These are phyloP conservation scores for Microctenopoma steveboyesi DNA, from an alignment of 2,797 vertebrate genomes.

Conservation along the genomic window DNA sequence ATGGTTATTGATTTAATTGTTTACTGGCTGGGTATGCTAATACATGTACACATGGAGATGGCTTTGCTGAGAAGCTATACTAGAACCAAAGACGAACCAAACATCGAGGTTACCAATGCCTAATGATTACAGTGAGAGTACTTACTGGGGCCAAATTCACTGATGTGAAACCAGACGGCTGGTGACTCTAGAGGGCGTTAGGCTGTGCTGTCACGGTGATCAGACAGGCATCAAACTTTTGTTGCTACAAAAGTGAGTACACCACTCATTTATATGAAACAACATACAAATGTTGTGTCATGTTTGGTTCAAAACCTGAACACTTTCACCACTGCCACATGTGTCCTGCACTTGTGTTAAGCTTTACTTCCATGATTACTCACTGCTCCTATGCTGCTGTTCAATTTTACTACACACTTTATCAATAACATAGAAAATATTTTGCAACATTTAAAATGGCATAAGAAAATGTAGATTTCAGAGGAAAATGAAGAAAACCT, in stretches of 20 bases:
- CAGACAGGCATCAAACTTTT: slow-evolving; percentile 5
- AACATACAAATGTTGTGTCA: neutral
- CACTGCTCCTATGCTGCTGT: neutral
- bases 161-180: slow-evolving; percentile 1
- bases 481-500: slow-evolving; percentile 16
- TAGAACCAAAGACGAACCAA: neutral
- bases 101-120: neutral
- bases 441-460: neutral
- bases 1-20: neutral
- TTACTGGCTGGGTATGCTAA: too few relatives aligned
- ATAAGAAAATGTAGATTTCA: slow-evolving; percentile 13
- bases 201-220: slow-evolving; percentile 8
- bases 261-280: neutral
- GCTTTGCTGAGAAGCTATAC: neutral
- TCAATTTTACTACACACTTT: neutral
- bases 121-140: neutral
- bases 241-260: too few relatives aligned
- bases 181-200: neutral
- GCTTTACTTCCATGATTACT: neutral
- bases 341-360: too few relatives aligned
- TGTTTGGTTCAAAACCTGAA: slow-evolving; percentile 4
- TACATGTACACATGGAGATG: neutral
- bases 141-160: neutral
- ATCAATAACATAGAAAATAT: neutral
- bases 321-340: neutral